phyloP scores from a whole-genome alignment of 2,888 invertebrate species.

The Drosophila nigricruria region DNA sequence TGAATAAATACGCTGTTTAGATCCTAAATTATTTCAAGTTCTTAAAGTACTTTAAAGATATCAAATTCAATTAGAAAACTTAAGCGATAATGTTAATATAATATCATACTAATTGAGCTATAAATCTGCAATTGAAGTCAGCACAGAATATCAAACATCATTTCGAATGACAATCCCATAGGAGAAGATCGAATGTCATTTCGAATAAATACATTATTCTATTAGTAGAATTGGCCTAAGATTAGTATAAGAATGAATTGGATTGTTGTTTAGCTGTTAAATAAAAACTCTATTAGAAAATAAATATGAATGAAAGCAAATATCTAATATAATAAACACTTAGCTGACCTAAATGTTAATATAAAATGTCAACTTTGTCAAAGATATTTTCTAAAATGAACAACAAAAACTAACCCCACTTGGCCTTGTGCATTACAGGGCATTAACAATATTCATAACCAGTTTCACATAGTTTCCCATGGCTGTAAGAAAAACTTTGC shows the following conservation, averaged over 20 bases:
- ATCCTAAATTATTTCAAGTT: too few species aligned
- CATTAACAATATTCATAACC: constrained; percentile 63
- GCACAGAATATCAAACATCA: too few species aligned
- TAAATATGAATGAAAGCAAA: background rate
- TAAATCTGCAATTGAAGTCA: background rate
- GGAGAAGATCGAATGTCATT: too few species aligned
- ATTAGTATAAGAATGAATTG: background rate
- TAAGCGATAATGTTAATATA: background rate
- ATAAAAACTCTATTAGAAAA: background rate
- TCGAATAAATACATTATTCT: background rate
- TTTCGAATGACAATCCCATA: background rate
- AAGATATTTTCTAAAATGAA: constrained; percentile 1
- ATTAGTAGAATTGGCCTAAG: background rate
- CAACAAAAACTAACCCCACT: constrained; percentile 10
- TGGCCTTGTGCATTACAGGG: constrained; percentile 23
- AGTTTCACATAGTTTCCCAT: constrained; percentile 70
- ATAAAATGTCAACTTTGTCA: constrained; percentile 4
- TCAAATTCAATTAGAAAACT: background rate
- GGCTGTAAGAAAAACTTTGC: constrained; percentile 56
- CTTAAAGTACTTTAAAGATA: too few species aligned
- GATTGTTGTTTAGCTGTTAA: background rate
- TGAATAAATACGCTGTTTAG: background rate
- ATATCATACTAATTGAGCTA: background rate
- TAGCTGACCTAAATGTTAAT: background rate
- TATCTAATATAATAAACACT: background rate